A percentile compares a stretch with the other conserved stretches of the same genome.
Evolutionary conservation across 2,888 invertebrate species (phyloP).

Genomic region (Plagodis dolabraria): DNA sequence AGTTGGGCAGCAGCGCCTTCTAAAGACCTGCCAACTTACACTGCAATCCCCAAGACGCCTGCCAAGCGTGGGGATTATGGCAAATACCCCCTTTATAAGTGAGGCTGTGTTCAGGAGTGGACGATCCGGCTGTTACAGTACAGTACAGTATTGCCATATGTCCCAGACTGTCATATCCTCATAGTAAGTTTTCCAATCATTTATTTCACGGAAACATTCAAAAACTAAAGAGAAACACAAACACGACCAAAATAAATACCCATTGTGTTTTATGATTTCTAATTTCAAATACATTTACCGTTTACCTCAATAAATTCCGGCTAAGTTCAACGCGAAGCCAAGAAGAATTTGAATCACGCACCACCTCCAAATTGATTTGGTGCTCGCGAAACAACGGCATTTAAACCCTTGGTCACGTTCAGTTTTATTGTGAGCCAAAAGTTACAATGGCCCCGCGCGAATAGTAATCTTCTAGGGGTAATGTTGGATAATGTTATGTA

Average conservation of each 20-base stretch:
- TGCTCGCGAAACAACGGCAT: conserved; percentile 65
- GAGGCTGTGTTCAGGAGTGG: too few relatives aligned
- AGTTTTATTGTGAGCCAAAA: conserved; percentile 75
- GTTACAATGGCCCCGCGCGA: conserved; percentile 65
- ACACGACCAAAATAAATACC: conserved; percentile 18
- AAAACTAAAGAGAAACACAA: conserved; percentile 19
- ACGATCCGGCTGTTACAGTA: too few relatives aligned
- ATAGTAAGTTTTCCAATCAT: too few relatives aligned
- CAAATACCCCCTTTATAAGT: too few relatives aligned
- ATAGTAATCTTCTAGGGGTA: conserved; percentile 60
- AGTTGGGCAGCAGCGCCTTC: too few relatives aligned
- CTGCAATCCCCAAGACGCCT: too few relatives aligned
- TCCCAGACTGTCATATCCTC: too few relatives aligned
- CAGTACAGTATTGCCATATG: too few relatives aligned
- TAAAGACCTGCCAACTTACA: too few relatives aligned
- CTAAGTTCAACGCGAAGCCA: conserved; percentile 34
- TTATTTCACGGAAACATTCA: conserved; percentile 1
- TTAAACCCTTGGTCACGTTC: conserved; percentile 73
- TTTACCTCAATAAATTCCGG: conserved; percentile 35
- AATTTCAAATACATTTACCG: conserved; percentile 35
- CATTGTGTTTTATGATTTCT: conserved; percentile 17
- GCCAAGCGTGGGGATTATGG: too few relatives aligned
- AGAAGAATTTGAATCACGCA: conserved; percentile 65
- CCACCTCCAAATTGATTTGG: conserved; percentile 72
- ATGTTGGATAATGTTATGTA: conserved; percentile 66